A percentile compares a stretch with the other conserved stretches of the same genome.
phyloP scores from a whole-genome alignment of 2,888 invertebrate genomes.

The Acanthosoma haemorrhoidale region DNA sequence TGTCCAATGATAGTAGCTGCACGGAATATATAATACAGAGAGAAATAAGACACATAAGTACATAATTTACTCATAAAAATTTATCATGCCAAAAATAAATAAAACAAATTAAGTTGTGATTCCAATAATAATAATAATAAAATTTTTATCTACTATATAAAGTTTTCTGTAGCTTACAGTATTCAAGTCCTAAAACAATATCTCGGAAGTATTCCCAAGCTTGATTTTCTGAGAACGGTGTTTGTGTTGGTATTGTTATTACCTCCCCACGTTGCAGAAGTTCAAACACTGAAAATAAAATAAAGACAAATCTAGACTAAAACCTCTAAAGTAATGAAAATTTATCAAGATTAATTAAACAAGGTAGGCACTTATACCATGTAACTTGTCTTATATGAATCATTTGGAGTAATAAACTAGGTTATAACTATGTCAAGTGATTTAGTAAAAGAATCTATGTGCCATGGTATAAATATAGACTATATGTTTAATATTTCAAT shows the following conservation, averaged over 20 bases:
- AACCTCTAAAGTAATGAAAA: not conserved
- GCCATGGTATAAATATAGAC: too few relatives aligned
- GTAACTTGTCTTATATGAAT: not conserved
- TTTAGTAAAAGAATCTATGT: too few relatives aligned
- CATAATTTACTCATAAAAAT: not conserved
- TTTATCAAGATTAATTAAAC: not conserved
- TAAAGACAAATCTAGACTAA: not conserved
- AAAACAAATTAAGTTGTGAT: not conserved
- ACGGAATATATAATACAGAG: too few relatives aligned
- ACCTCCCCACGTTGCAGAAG: conserved; percentile 83
- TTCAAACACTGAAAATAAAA: conserved; percentile 69
- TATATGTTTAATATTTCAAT: too few relatives aligned
- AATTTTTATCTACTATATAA: too few relatives aligned
- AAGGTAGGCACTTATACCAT: not conserved
- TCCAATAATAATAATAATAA: too few relatives aligned
- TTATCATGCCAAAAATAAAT: not conserved
- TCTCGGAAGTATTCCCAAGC: conserved; percentile 89
- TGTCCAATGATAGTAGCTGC: too few relatives aligned
- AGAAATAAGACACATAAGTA: too few relatives aligned
- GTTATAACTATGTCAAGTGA: too few relatives aligned
- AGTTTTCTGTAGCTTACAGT: conserved; percentile 84
- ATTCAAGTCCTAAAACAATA: conserved; percentile 86
- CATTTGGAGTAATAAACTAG: too few relatives aligned
- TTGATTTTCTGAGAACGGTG: conserved; percentile 73
- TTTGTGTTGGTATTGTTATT: conserved; percentile 79